Evolutionary conservation across 2,797 vertebrate species (phyloP), one percentile per base, ranked within the genome.

Genomic region (Scomberomorus guttatus): DNA sequence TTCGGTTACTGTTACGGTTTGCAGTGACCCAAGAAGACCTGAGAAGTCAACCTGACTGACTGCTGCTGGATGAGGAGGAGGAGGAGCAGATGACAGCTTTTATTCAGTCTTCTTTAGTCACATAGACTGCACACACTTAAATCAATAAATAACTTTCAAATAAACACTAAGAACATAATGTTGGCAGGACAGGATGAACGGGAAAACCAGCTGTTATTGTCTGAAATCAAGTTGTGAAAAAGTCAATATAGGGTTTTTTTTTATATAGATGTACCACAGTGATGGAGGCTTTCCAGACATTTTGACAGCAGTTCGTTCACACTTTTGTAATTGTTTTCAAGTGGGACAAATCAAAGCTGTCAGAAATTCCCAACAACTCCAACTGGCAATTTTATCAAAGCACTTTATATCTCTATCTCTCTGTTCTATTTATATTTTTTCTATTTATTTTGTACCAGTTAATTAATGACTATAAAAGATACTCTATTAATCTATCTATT

Each of bases 1-100:
- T 71, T 67, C 29, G 34, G 51, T 69, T 77, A 50, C 72, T 25
- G 65, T 72, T 76, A 74, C 64, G 37, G 70, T 51, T 66, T 8
- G 62, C 76, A 67, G 39, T 7, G 77, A 72, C 83, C 83, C 46
- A 15, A 46, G 54, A 46, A 59, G 25, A 34, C 39, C 37, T 11
- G 55, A 22, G 14, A 58, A 59, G 70, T 44, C 48, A 3, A 52
- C 9, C 65, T 10, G 68, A n/a, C n/a, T 29, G 34, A 37, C 63
- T 7, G 6, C 58, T 34, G 75, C 82, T 74, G 78, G 66, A 13
- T 44, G 73, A 61, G 6, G 62, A 79, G 46, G 14, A 39, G 51
- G 25, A 39, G 20, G 25, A 44, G 24, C 66, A 50, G 62, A 52
- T 9, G 71, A 59, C 70, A 58, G 60, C 12, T 58, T 64, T 55